Base-by-base conservation (phyloP, 2,797 vertebrate genomes). In the Picus viridis region DNA sequence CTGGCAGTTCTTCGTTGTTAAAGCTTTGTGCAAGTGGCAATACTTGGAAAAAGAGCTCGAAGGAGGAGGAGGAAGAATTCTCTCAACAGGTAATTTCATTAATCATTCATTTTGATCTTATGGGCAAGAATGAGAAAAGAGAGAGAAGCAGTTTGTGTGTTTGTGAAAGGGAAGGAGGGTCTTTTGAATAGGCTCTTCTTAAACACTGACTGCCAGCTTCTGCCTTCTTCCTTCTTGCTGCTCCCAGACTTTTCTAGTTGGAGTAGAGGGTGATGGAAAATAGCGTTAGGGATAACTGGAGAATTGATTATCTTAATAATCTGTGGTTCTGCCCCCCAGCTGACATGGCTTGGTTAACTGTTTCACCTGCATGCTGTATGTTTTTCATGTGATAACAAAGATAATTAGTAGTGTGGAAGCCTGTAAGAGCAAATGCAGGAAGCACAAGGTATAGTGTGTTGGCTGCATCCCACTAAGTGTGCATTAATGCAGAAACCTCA, bases 1-100 rank as follows among this genome's bases (percentile, higher is more conserved):
- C 32, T 88, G 67, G 11, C 30, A 32, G 36, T 89, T 91, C 78
- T 72, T 92, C 72, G 3, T 22, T 62, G 23, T 69, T 91, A 85
- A 86, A 87, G 32, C 62, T 69, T 80, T 87, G 15, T 75, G 81
- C 30, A 77, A 63, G 32, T 56, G 68, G 19, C 51, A 71, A 0
- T 56, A 7, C 20, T 0, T 69, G 92, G 88, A 79, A 86, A 71
- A 86, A 5, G 14, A 83, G 8, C 39, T 71, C 0, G 0, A 34
- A 95, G 61, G 2, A 89, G 7, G 43, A 87, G 47, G 53, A 90
- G 12, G 53, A 94, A 77, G 59, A 91, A 70, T 63, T 71, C 36
- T 57, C 75, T 83, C 71, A 91, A 45, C 78, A 95, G 95, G 94
- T 96, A 93, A 92, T 64, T 78, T 65, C 13, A 32, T 71, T 51